phyloP scores from a whole-genome alignment of 2,888 invertebrate species.

The Dysmachus trigonus region DNA sequence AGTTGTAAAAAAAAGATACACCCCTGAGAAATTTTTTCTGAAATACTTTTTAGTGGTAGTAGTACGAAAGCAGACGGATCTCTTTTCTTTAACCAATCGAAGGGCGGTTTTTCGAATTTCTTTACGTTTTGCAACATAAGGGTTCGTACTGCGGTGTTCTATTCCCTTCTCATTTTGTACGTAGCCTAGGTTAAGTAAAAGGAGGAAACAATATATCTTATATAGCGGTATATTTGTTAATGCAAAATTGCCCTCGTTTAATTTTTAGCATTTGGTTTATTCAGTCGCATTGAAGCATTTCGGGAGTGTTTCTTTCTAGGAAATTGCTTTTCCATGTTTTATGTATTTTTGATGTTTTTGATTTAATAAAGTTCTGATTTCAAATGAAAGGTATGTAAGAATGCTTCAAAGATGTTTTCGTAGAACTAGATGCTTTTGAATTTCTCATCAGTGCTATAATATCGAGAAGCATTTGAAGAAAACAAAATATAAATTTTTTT shows the following conservation, averaged over 20 bases:
- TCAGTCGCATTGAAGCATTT: neutral
- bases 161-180: neutral
- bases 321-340: neutral
- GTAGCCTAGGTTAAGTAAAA: neutral
- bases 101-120: neutral
- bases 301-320: neutral
- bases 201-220: neutral
- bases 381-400: neutral
- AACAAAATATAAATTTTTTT: neutral
- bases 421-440: neutral
- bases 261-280: neutral
- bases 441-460: too few species aligned
- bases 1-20: too few species aligned
- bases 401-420: neutral
- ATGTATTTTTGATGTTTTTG: neutral
- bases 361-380: neutral
- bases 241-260: neutral
- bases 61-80: neutral
- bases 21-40: too few species aligned
- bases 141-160: neutral
- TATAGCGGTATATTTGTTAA: neutral
- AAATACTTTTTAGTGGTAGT: neutral
- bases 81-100: neutral
- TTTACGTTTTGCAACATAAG: neutral
- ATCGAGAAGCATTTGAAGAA: neutral